Conservation (phyloP, 2,113 vertebrate species). For the Nycticryphes semicollaris region DNA sequence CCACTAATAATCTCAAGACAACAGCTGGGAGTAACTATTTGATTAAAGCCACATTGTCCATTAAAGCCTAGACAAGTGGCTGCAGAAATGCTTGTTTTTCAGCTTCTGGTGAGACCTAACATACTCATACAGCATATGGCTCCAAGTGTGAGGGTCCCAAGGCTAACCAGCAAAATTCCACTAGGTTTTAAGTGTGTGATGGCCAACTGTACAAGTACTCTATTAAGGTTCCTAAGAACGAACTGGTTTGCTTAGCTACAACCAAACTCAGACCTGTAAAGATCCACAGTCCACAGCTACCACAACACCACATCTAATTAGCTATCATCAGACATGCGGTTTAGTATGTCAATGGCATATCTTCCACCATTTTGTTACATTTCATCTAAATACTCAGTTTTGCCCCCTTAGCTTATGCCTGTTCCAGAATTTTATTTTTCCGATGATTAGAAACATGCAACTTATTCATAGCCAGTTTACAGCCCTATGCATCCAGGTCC, state of each 20-base stretch:
- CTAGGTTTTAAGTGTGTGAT: not conserved
- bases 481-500: not conserved
- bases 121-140: not conserved
- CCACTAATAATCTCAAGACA: not conserved
- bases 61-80: not conserved
- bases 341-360: not conserved
- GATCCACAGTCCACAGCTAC: not conserved
- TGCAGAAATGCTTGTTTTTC: not conserved
- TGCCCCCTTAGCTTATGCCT: not conserved
- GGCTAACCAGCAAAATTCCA: not conserved
- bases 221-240: not conserved
- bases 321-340: not conserved
- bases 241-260: not conserved
- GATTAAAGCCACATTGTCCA: not conserved
- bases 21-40: not conserved
- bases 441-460: not conserved
- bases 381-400: not conserved
- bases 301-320: not conserved
- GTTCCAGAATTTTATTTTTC: not conserved
- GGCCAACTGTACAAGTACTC: not conserved
- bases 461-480: not conserved
- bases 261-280: not conserved
- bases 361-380: not conserved
- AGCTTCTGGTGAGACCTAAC: not conserved
- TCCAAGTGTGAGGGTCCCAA: not conserved